Base-by-base conservation (phyloP, 2,113 vertebrate species). In the Astur gentilis region DNA sequence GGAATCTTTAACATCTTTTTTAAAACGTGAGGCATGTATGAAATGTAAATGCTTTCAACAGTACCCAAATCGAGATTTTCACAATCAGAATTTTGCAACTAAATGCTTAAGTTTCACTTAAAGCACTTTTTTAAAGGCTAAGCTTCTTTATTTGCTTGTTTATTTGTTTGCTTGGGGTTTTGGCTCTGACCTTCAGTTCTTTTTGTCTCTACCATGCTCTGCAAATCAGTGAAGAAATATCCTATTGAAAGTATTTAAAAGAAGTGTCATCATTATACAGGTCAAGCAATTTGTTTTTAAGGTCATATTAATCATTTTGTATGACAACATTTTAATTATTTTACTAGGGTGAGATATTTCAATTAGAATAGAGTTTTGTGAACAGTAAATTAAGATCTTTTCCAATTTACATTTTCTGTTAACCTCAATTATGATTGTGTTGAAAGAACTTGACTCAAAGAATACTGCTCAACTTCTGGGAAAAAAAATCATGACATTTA, bases 211-310 rank as follows among this genome's bases (percentile, higher is more conserved):
- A 40, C 18, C 31, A 34, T 64, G 31, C 36, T 83, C 26, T 90
- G 44, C 26, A 95, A 73, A 58, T 73, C 71, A 67, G 50, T 54
- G 27, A 89, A 44, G 22, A 94, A 92, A 88, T 47, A 61, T 20
- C 26, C 17, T 34, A 61, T 2, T 82, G 38, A 47, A 78, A 85
- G 14, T 42, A 71, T 89, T 94, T 92, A 73, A 83, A 96, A 90
- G n/a, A 90, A 71, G 11, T 50, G 1, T 36, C 23, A 64, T 54
- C 47, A 58, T 87, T 89, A 87, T 47, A 77, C 44, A 55, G 61
- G 76, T 89, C 89, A 95, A 77, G 16, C n/a, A 95, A 89, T 95
- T 96, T 92, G 36, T 67, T 95, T 96, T 91, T 91, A 97, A 96
- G 90, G 86, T 93, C 75, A 87, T 78, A 88, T 40, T 96, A 54